Evolutionary conservation across 1,140 invertebrate species (phyloP).

Genomic region (Drosophila parabipectinata): DNA sequence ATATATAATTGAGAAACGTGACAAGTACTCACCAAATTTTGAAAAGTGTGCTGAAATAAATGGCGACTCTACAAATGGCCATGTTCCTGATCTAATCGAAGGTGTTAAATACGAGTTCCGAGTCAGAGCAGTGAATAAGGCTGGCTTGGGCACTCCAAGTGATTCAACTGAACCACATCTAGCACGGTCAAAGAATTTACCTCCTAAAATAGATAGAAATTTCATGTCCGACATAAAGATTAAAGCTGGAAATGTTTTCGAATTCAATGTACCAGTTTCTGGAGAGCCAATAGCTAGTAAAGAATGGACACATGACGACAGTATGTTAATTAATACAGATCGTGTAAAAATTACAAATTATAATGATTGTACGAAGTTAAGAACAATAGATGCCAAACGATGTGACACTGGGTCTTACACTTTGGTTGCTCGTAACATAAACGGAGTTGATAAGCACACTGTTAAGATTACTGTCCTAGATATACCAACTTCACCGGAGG

Average conservation of each 20-base stretch:
- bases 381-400: conserved; percentile 94
- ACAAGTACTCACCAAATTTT: conserved; percentile 94
- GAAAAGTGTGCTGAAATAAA: conserved; percentile 93
- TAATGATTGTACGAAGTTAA: conserved; percentile 94
- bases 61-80: conserved; percentile 92
- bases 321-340: conserved; percentile 91
- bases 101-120: conserved; percentile 97
- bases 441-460: conserved; percentile 94
- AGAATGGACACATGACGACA: conserved; percentile 95
- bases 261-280: conserved; percentile 96
- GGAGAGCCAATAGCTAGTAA: conserved; percentile 97
- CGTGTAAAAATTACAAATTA: conserved; percentile 93
- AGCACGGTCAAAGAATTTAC: conserved; percentile 95
- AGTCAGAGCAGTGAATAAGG: conserved; percentile 96
- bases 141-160: conserved; percentile 95
- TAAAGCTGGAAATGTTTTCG: conserved; percentile 95
- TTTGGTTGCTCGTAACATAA: conserved; percentile 95
- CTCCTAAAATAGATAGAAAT: conserved; percentile 97
- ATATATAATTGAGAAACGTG: conserved; percentile 98
- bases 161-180: conserved; percentile 94
- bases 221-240: conserved; percentile 96
- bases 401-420: conserved; percentile 95
- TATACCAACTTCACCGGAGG: conserved; percentile 94
- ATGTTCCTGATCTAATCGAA: conserved; percentile 94
- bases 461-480: conserved; percentile 96